Evolutionary conservation across 1,140 invertebrate genomes (phyloP).

Genomic region (Battus philenor): DNA sequence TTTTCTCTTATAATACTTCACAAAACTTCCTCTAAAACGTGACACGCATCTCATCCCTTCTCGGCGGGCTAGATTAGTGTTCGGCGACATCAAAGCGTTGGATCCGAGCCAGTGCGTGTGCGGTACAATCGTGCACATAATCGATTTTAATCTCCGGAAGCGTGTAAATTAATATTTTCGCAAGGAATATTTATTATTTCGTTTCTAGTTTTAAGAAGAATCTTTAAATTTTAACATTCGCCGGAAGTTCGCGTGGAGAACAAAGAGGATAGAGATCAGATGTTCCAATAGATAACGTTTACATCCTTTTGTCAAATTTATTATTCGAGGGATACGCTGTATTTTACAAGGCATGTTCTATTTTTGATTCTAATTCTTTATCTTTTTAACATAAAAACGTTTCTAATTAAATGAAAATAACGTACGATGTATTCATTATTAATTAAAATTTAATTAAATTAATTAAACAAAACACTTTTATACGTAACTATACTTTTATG

Average conservation of each 20-base stretch:
- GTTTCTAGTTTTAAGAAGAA: background rate
- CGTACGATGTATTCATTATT: no score
- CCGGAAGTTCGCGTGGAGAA: background rate
- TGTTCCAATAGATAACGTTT: background rate
- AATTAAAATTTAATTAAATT: no score
- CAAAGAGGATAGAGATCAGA: background rate
- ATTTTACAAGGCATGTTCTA: no score
- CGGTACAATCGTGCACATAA: background rate
- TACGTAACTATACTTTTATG: conserved; percentile 1
- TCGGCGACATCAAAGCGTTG: conserved; percentile 32
- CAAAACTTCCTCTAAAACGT: background rate
- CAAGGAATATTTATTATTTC: background rate
- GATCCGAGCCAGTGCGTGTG: conserved; percentile 21
- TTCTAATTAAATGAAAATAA: no score
- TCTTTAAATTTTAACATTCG: background rate
- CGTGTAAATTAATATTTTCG: background rate
- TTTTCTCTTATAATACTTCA: background rate
- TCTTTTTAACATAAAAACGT: no score
- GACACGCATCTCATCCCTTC: conserved; percentile 8
- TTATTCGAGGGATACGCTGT: no score
- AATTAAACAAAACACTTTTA: conserved; percentile 4
- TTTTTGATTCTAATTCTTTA: no score
- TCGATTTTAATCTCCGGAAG: background rate
- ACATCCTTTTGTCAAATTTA: no score
- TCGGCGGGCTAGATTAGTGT: conserved; percentile 18